These are phyloP conservation scores for Drosophila ironensis DNA, from an alignment of 1,140 invertebrate species.

Conservation along the genomic window DNA sequence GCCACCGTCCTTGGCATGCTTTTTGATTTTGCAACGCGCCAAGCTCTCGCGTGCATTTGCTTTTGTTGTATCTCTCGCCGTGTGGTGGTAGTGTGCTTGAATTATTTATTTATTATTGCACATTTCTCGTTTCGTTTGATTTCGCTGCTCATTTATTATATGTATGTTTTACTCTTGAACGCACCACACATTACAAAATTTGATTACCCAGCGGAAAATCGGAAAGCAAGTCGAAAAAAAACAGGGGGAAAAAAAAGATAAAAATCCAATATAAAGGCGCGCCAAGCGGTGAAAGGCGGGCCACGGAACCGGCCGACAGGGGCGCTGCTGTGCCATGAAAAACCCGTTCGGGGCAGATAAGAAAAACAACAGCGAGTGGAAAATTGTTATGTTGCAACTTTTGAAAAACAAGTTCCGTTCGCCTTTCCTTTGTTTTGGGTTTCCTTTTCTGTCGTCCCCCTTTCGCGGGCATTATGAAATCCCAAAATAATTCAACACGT, in stretches of 20 bases:
- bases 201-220: conserved; percentile 53
- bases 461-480: conserved; percentile 47
- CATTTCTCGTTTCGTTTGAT: conserved; percentile 24
- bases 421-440: conserved; percentile 48
- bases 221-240: conserved; percentile 28
- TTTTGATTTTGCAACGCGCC: conserved; percentile 66
- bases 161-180: no score
- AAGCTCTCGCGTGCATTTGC: conserved; percentile 8
- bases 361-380: conserved; percentile 29
- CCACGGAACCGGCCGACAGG: conserved; percentile 31
- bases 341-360: conserved; percentile 56
- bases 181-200: conserved; percentile 51
- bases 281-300: conserved; percentile 21
- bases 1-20: conserved; percentile 70
- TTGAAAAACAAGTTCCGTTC: conserved; percentile 54
- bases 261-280: background rate
- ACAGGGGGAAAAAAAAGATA: background rate
- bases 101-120: conserved; percentile 60
- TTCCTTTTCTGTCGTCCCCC: conserved; percentile 13
- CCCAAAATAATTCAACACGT: conserved; percentile 30
- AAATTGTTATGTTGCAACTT: conserved; percentile 60
- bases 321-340: conserved; percentile 32
- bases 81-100: conserved; percentile 12
- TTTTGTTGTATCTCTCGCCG: conserved; percentile 9
- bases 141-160: conserved; percentile 13